Evolutionary conservation across 2,113 vertebrate species (phyloP), one percentile per base, ranked within the genome.

Genomic region (Stictonetta naevosa): DNA sequence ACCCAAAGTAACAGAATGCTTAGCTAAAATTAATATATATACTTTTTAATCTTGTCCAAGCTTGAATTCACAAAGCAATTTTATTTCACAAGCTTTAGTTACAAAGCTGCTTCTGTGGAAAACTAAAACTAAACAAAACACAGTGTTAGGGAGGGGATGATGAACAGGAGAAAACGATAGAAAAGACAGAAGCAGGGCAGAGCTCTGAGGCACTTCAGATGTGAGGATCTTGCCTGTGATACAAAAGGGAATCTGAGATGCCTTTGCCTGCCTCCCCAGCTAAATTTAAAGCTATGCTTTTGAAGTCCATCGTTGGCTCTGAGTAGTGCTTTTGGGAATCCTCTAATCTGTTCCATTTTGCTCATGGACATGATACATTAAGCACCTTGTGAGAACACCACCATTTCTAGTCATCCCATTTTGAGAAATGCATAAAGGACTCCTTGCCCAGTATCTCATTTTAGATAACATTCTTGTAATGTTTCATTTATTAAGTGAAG

Each of bases 131-230:
- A 81, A 88, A 67, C 5, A 4, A 76, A 68, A 55, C 42, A 34
- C 14, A 52, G 20, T 48, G 52, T 26, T 78, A 31, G 44, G 52
- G 44, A 72, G 90, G 46, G 77, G 36, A 64, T 66, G 46, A 84
- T 68, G 36, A 88, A 53, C 38, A 80, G 40, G n/a, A 79, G 36
- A 50, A 86, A 56, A 88, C 6, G 38, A 74, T 18, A 80, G 73
- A 79, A n/a, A 67, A 86, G 90, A 93, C 75, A 94, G 79, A 96
- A 94, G 58, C 90, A 93, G 88, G 80, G 17, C 90, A 93, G 73
- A 93, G 85, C 86, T 96, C 68, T 86, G 68, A 96, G 77, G 83
- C 80, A 75, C 48, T 75, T 95, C 60, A 88, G n/a, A 59, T 94
- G 19, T 63, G 59, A 76, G 64, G 29, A 78, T 73, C 69, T 93